Evolutionary conservation across 2,113 vertebrate species (phyloP).

Genomic region (Cochlearius cochlearius): DNA sequence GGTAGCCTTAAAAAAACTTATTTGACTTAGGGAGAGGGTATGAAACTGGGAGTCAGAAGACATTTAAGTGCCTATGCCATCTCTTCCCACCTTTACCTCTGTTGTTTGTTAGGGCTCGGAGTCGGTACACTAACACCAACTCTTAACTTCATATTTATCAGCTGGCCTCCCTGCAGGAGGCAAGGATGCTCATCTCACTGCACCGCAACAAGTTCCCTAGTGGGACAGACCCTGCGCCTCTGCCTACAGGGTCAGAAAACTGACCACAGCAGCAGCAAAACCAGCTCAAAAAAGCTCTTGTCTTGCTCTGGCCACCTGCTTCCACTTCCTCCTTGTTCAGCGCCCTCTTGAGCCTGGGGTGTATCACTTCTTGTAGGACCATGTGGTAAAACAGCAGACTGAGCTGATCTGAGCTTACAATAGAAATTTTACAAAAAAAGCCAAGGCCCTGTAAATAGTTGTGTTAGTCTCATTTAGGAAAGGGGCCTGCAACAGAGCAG

Average conservation of each 20-base stretch:
- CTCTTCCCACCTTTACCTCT: background rate
- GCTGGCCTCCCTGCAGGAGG: background rate
- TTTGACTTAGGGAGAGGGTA: background rate
- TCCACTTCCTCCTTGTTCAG: background rate
- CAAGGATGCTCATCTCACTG: background rate
- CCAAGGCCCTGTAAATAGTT: background rate
- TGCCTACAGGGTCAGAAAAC: background rate
- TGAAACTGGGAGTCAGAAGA: background rate
- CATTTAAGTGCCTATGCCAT: background rate
- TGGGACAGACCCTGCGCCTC: background rate
- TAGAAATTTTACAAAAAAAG: background rate
- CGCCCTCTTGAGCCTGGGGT: background rate
- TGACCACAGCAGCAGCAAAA: background rate
- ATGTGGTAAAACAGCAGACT: background rate
- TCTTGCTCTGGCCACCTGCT: background rate
- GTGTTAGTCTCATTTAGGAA: background rate
- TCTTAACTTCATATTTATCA: background rate
- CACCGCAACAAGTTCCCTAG: fast-evolving
- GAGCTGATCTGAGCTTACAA: background rate
- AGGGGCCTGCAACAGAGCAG: background rate
- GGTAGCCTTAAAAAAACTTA: background rate
- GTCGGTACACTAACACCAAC: fast-evolving
- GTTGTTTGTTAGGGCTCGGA: background rate
- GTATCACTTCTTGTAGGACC: background rate
- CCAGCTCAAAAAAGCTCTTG: background rate